phyloP scores from a whole-genome alignment of 2,888 invertebrate genomes.

The Fragum fragum region DNA sequence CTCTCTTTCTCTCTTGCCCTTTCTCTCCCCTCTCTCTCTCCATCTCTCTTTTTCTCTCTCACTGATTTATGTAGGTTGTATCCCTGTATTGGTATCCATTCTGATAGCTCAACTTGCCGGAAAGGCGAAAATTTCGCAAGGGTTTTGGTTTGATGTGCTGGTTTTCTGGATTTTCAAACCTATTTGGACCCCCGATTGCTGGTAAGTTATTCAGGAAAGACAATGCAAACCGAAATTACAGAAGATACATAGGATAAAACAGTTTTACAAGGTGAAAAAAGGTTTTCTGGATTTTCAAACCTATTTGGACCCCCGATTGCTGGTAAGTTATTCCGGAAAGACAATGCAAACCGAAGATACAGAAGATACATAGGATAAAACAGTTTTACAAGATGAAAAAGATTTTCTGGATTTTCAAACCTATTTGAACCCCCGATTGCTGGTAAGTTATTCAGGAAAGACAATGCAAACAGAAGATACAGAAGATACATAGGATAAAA shows the following conservation, averaged over 20 bases:
- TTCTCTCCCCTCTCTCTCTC: neutral
- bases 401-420: conserved; percentile 9
- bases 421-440: neutral
- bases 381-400: too few relatives aligned
- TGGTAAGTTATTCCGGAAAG: neutral
- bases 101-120: neutral
- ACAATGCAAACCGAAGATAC: too few relatives aligned
- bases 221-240: too few relatives aligned
- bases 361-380: too few relatives aligned
- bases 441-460: neutral
- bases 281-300: conserved; percentile 11
- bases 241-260: too few relatives aligned
- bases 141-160: neutral
- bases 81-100: neutral
- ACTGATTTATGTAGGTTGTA: neutral
- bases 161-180: conserved; percentile 8
- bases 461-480: too few relatives aligned
- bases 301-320: neutral
- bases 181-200: neutral
- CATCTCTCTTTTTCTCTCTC: neutral
- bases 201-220: neutral
- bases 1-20: neutral
- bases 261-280: too few relatives aligned
- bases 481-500: too few relatives aligned
- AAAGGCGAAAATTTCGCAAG: neutral